Evolutionary conservation across 2,888 invertebrate species (phyloP).

Genomic region (Zele albiditarsus): DNA sequence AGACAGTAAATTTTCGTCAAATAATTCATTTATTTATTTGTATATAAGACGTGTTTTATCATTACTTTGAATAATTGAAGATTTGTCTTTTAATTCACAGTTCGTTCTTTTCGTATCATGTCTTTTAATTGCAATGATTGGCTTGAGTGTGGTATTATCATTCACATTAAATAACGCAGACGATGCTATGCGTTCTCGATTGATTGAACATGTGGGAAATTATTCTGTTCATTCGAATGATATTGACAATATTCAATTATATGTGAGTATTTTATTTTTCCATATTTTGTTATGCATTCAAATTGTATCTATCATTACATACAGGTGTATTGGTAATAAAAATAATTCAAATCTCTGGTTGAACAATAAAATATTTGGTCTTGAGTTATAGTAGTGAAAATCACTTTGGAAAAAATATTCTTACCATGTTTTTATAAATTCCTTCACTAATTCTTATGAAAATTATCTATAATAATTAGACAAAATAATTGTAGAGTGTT

Average conservation of each 20-base stretch:
- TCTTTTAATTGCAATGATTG: constrained; percentile 37
- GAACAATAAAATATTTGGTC: too few species aligned
- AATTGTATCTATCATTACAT: too few species aligned
- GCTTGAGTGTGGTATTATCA: constrained; percentile 12
- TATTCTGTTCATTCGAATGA: constrained; percentile 9
- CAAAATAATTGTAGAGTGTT: too few species aligned
- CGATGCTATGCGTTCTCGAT: constrained; percentile 20
- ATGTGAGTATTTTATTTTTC: constrained; percentile 34
- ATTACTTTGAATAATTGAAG: neutral
- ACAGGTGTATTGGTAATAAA: too few species aligned
- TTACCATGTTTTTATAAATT: too few species aligned
- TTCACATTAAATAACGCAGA: constrained; percentile 33
- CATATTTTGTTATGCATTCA: neutral
- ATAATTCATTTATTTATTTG: neutral
- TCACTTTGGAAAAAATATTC: too few species aligned
- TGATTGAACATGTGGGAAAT: constrained; percentile 34
- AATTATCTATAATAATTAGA: too few species aligned
- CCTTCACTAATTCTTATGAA: too few species aligned
- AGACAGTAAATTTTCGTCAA: constrained; percentile 32
- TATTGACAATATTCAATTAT: constrained; percentile 35
- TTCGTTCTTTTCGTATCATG: constrained; percentile 34
- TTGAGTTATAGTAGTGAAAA: too few species aligned
- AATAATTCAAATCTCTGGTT: too few species aligned
- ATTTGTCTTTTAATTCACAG: constrained; percentile 33
- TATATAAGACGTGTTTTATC: neutral